Evolutionary conservation across 1,140 invertebrate species (phyloP).

Genomic region (Orussus abietinus): DNA sequence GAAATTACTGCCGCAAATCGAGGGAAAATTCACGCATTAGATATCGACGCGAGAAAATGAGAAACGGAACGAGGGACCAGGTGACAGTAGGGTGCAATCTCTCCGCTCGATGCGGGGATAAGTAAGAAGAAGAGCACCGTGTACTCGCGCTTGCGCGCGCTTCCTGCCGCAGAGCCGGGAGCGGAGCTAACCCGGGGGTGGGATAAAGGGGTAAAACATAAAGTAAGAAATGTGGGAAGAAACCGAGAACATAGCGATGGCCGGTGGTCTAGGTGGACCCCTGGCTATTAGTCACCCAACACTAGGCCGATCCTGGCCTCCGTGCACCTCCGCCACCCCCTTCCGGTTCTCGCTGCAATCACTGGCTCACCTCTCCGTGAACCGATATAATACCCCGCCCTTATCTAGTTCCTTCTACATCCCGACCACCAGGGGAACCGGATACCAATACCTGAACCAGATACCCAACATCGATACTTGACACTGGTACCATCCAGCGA

Average conservation of each 20-base stretch:
- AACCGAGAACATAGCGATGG: slow-evolving; percentile 25
- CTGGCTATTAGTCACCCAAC: slow-evolving; percentile 35
- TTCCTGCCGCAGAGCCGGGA: too few relatives aligned
- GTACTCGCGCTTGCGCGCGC: too few relatives aligned
- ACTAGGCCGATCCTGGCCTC: slow-evolving; percentile 9
- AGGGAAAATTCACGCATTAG: too few relatives aligned
- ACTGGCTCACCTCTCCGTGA: slow-evolving; percentile 18
- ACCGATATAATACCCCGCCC: slow-evolving; percentile 27
- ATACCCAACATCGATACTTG: too few relatives aligned
- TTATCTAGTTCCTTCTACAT: slow-evolving; percentile 33
- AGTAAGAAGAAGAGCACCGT: not conserved
- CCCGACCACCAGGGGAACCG: too few relatives aligned
- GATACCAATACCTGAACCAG: too few relatives aligned
- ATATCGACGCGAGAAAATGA: too few relatives aligned
- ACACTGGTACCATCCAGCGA: too few relatives aligned
- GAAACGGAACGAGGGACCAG: too few relatives aligned
- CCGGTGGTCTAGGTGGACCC: slow-evolving; percentile 26
- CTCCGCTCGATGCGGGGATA: not conserved
- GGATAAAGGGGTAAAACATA: slow-evolving; percentile 6
- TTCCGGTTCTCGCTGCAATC: slow-evolving; percentile 30
- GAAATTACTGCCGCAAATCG: too few relatives aligned
- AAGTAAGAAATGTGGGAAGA: slow-evolving; percentile 21
- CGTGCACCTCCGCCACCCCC: slow-evolving; percentile 9
- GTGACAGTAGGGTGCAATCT: not conserved
- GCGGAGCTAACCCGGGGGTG: too few relatives aligned